Conservation (phyloP, 2,888 invertebrate genomes). For the Chaitophorus viminalis region DNA sequence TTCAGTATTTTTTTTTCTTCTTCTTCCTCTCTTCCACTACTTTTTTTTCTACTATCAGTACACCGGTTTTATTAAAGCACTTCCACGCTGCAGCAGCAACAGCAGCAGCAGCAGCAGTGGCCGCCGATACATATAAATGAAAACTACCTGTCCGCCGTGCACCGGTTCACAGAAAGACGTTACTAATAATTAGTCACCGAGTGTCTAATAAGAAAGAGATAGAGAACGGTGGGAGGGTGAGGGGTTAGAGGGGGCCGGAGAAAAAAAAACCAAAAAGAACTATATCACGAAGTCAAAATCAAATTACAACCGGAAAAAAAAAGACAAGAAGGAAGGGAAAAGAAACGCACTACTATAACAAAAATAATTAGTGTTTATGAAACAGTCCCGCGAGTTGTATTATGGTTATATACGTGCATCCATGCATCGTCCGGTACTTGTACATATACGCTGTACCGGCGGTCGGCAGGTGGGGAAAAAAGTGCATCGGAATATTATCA, state of each 20-base stretch:
- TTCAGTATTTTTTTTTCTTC: conserved; percentile 43
- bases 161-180: conserved; percentile 60
- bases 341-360: conserved; percentile 11
- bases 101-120: not conserved
- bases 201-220: conserved; percentile 6
- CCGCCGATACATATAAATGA: conserved; percentile 45
- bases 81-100: not conserved
- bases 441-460: not conserved
- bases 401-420: not conserved
- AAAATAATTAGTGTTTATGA: conserved; percentile 53
- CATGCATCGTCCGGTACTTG: not conserved
- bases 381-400: conserved; percentile 5
- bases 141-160: conserved; percentile 58
- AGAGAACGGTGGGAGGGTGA: not conserved
- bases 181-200: conserved; percentile 58
- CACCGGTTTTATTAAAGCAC: conserved; percentile 59
- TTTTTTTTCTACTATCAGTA: conserved; percentile 31
- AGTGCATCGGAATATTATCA: not conserved
- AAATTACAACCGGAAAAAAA: conserved; percentile 30
- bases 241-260: not conserved
- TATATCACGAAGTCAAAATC: conserved; percentile 59
- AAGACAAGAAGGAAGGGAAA: conserved; percentile 1
- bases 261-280: conserved; percentile 9
- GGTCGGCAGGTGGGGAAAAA: not conserved
- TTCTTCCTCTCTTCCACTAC: not conserved